These are phyloP conservation scores for Mallateleia sp. DNA, from an alignment of 2,888 invertebrate species.

Conservation along the genomic window DNA sequence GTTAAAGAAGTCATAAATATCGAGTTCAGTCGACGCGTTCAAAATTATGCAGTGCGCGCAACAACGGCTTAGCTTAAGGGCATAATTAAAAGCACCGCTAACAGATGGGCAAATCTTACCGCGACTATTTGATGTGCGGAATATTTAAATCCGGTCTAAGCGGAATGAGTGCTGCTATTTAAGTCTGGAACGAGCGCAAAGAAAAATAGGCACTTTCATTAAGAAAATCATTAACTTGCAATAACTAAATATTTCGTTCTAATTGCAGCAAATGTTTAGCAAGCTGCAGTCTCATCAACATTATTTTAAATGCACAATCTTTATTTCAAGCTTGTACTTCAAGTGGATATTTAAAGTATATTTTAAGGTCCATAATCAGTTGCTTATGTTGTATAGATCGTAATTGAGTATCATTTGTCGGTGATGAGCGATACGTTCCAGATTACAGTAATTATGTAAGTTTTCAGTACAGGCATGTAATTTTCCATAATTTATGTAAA, in stretches of 20 bases:
- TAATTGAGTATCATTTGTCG: no score
- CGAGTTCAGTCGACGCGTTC: conserved; percentile 47
- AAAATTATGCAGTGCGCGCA: conserved; percentile 49
- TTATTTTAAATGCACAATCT: no score
- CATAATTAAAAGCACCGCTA: conserved; percentile 65
- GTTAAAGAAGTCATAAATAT: conserved; percentile 75
- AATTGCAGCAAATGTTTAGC: not conserved
- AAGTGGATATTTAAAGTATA: no score
- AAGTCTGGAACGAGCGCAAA: not conserved
- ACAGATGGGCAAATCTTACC: conserved; percentile 67
- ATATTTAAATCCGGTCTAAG: conserved; percentile 48
- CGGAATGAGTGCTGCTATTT: conserved; percentile 1
- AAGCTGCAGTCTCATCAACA: no score
- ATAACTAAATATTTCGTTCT: not conserved
- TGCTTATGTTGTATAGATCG: no score
- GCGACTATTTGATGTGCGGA: conserved; percentile 42
- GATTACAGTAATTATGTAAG: no score
- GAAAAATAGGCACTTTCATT: conserved; percentile 1
- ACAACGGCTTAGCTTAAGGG: conserved; percentile 49
- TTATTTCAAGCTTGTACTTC: no score
- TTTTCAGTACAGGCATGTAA: no score
- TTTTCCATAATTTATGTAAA: no score
- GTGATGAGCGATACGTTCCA: no score
- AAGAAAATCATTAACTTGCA: conserved; percentile 1
- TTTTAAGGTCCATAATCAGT: no score